These are phyloP conservation scores for Tragulus kanchil DNA, from an alignment of 2,113 vertebrate genomes.

Conservation along the genomic window DNA sequence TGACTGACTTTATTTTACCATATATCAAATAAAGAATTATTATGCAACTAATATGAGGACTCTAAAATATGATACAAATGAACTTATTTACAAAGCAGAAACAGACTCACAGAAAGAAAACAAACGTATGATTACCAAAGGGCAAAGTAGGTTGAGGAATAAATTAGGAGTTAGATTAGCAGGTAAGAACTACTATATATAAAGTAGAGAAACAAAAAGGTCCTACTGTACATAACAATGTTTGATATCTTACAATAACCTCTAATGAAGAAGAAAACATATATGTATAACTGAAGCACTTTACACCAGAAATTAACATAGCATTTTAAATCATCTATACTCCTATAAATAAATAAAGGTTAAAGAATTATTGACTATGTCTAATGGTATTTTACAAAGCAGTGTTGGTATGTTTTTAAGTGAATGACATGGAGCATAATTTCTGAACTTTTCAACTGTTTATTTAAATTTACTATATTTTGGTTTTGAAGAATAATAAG, in stretches of 20 bases:
- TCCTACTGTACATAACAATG: neutral
- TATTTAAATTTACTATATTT: conserved; percentile 14
- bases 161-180: neutral
- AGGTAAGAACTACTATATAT: neutral
- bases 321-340: neutral
- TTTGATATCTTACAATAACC: neutral
- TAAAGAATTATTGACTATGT: conserved; percentile 1
- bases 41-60: neutral
- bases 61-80: neutral
- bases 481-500: neutral
- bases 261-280: neutral
- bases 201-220: neutral
- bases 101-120: neutral
- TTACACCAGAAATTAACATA: neutral
- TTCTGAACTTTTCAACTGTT: neutral
- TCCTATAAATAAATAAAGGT: neutral
- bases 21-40: conserved; percentile 15
- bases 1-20: conserved; percentile 54
- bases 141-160: neutral
- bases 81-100: neutral
- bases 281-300: neutral
- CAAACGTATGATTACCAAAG: neutral
- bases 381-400: neutral
- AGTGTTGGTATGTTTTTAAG: conserved; percentile 22
- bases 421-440: neutral